Evolutionary conservation across 2,797 vertebrate species (phyloP), one percentile per base, ranked within the genome.

Genomic region (Denticeps clupeoides): DNA sequence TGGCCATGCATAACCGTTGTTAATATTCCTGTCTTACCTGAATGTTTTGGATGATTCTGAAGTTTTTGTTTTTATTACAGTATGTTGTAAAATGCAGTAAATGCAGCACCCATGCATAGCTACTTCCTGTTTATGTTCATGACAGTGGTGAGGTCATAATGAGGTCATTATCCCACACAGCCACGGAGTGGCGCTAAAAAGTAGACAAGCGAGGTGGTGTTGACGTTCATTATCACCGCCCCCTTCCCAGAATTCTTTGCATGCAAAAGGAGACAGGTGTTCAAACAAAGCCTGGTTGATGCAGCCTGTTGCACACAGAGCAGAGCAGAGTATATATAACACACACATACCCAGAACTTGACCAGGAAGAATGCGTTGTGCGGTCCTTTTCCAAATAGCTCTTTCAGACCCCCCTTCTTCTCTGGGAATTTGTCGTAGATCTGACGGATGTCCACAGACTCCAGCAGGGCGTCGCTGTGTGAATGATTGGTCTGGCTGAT

Each of bases 351-450:
- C 93, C 94, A 99, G 82, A 97, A 97, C 67, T 97, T 97, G 49
- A 97, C 90, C 7, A 99, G 86, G 83, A 95, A 99, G 82, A 97
- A 97, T 35, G 93, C 85, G 8, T 90, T 93, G 41, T 95, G 93
- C 1, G 91, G 91, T 8, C 94, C 93, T 63, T 94, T 97, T 53
- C 80, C 86, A 55, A 96, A 98, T 25, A 98, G 82, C 66, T 98
- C 94, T 75, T 97, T 97, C 28, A 98, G 81, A 21, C 93, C 94
- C 0, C 93, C 94, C 68, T 98, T 98, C 83, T 98, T 98, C 71
- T 98, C 94, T 0, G 94, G 94, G 59, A 98, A 98, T 64, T 98
- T 98, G 82, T 98, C 94, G 18, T 97, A 97, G 68, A 97, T 98
- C 80, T 98, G 93, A 65, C 91, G 83, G 64, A 97, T 95, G 80